Conservation (phyloP, 2,888 invertebrate genomes). For the Nemotelus pantherinus region DNA sequence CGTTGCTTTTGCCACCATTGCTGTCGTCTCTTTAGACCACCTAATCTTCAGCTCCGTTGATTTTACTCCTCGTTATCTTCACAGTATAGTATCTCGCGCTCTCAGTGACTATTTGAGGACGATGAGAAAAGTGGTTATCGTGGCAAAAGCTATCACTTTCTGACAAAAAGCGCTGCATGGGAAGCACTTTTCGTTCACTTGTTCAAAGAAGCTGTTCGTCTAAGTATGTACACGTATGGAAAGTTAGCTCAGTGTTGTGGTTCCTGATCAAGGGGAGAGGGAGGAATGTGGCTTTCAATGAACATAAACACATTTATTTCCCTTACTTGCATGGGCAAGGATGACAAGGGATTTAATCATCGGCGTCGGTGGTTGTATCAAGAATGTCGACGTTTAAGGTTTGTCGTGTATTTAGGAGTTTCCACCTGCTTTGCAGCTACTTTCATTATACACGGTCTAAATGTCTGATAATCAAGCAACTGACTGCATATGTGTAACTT, state of each 20-base stretch:
- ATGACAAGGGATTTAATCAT: neutral
- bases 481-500: no score
- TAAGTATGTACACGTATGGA: neutral
- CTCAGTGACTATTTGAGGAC: neutral
- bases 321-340: neutral
- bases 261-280: neutral
- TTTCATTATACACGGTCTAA: constrained; percentile 7
- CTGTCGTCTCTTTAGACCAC: no score
- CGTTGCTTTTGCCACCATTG: no score
- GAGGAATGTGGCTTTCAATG: neutral
- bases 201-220: neutral
- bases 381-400: neutral
- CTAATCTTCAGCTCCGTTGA: no score
- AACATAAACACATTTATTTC: neutral
- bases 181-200: neutral
- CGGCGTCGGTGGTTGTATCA: neutral
- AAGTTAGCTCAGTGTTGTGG: no score
- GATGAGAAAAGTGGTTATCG: neutral
- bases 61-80: no score
- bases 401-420: neutral
- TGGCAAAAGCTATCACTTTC: constrained; percentile 17
- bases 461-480: neutral
- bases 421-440: constrained; percentile 4
- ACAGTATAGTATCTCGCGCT: no score
- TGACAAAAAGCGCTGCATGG: neutral